A percentile compares a stretch with the other conserved stretches of the same genome.
These are phyloP conservation scores for Palythoa grandis DNA, from an alignment of 92 coral and sea anemone species.

Conservation along the genomic window DNA sequence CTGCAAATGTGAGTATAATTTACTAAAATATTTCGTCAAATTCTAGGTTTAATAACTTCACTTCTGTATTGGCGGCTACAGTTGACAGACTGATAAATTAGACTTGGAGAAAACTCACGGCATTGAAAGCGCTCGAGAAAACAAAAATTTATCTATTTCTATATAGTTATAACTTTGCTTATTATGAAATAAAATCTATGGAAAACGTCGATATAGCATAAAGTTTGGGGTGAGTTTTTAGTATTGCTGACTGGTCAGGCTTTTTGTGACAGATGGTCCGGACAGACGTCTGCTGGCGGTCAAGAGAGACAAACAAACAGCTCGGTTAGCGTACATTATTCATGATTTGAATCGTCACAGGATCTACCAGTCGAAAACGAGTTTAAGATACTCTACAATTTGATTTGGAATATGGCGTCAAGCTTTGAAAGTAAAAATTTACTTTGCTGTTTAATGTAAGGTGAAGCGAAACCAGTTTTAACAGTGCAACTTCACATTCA, in stretches of 20 bases:
- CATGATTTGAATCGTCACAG: not conserved
- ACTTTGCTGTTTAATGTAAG: not conserved
- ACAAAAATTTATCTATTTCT: not conserved
- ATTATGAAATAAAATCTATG: not conserved
- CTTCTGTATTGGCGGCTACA: not conserved
- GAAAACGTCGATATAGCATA: not conserved
- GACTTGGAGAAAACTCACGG: not conserved
- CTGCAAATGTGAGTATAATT: slow-evolving; percentile 11
- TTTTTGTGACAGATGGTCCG: slow-evolving; percentile 42
- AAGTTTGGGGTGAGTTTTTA: not conserved
- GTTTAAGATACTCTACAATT: not conserved
- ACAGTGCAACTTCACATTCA: not conserved
- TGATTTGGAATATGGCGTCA: not conserved
- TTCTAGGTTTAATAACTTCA: not conserved
- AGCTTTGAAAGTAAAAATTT: not conserved
- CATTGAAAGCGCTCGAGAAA: not conserved
- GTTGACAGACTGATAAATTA: not conserved
- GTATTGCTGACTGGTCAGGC: not conserved
- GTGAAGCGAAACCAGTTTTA: not conserved
- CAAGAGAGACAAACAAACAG: not conserved
- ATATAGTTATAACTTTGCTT: not conserved
- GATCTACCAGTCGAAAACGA: not conserved
- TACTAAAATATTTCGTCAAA: not conserved
- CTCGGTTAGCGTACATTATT: not conserved
- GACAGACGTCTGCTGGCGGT: slow-evolving; percentile 14